These are phyloP conservation scores for Protosalanx chinensis DNA, from an alignment of 2,797 vertebrate genomes.

Conservation along the genomic window DNA sequence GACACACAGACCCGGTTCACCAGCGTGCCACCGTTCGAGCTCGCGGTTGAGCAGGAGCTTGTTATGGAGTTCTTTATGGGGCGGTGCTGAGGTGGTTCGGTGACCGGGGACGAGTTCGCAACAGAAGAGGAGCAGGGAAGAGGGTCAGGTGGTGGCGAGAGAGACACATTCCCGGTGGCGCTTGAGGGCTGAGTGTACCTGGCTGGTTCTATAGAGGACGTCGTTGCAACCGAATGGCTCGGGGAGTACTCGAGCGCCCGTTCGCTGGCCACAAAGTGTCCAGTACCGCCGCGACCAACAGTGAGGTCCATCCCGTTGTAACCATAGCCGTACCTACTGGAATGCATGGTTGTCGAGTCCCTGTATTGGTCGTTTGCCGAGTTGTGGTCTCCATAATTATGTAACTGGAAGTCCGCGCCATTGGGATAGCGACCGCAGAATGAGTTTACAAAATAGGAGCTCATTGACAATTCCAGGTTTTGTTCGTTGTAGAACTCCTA, in stretches of 20 bases:
- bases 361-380: slow-evolving; percentile 94
- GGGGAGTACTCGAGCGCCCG: slow-evolving; percentile 87
- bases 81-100: slow-evolving; percentile 77
- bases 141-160: slow-evolving; percentile 88
- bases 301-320: slow-evolving; percentile 99
- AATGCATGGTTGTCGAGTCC: slow-evolving; percentile 94
- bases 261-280: slow-evolving; percentile 89
- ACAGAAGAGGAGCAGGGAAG: slow-evolving; percentile 89
- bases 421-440: slow-evolving; percentile 99
- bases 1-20: slow-evolving; percentile 87
- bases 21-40: slow-evolving; percentile 77
- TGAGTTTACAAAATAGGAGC: slow-evolving; percentile 99
- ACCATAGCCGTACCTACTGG: slow-evolving; percentile 96
- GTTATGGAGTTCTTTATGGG: slow-evolving; percentile 87
- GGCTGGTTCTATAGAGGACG: slow-evolving; percentile 83
- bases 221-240: slow-evolving; percentile 73
- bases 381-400: slow-evolving; percentile 99
- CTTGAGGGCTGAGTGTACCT: slow-evolving; percentile 88
- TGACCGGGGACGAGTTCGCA: slow-evolving; percentile 74
- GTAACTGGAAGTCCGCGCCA: slow-evolving; percentile 99
- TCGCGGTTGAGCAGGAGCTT: slow-evolving; percentile 79
- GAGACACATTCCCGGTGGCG: slow-evolving; percentile 72
- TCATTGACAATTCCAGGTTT: slow-evolving; percentile 84
- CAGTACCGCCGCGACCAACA: slow-evolving; percentile 85
- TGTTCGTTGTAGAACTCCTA: slow-evolving; percentile 35